A percentile compares a stretch with the other conserved stretches of the same genome.
Conservation (phyloP, 1,140 invertebrate species). For the Sycophila sp. region DNA sequence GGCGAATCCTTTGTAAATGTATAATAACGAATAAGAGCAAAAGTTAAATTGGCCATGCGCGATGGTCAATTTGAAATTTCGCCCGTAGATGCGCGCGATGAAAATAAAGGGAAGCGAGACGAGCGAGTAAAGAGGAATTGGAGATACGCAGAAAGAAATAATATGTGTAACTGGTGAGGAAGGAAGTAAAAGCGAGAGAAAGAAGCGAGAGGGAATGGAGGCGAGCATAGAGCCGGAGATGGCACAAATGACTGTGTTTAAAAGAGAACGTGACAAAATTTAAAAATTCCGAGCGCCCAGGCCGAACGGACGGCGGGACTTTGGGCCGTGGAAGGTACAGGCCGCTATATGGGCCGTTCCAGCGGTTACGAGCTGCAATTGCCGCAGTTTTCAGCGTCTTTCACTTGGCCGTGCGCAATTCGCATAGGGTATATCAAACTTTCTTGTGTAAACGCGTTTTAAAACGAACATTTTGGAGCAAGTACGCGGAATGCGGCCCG, state of each 20-base stretch:
- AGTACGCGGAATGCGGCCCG: too few species aligned
- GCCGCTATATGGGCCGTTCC: conserved; percentile 9
- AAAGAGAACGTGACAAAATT: conserved; percentile 68
- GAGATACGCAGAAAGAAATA: conserved; percentile 32
- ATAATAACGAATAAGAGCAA: too few species aligned
- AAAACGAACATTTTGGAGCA: too few species aligned
- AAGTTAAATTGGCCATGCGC: too few species aligned
- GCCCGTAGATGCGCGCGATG: not conserved
- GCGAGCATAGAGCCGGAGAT: conserved; percentile 52
- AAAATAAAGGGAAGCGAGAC: conserved; percentile 40
- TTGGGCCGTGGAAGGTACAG: not conserved
- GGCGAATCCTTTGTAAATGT: too few species aligned
- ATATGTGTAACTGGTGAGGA: conserved; percentile 21
- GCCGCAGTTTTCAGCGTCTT: too few species aligned
- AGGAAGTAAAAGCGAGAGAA: conserved; percentile 7
- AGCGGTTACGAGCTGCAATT: not conserved
- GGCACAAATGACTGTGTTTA: conserved; percentile 67
- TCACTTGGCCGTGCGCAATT: too few species aligned
- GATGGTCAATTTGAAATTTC: too few species aligned
- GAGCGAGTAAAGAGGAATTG: conserved; percentile 30
- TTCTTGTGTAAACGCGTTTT: too few species aligned
- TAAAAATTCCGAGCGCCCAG: conserved; percentile 55
- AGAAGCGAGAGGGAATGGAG: not conserved
- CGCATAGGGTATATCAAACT: too few species aligned
- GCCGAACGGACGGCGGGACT: conserved; percentile 34